Evolutionary conservation across 2,113 vertebrate species (phyloP), one percentile per base, ranked within the genome.

Genomic region (Diglossa brunneiventris): DNA sequence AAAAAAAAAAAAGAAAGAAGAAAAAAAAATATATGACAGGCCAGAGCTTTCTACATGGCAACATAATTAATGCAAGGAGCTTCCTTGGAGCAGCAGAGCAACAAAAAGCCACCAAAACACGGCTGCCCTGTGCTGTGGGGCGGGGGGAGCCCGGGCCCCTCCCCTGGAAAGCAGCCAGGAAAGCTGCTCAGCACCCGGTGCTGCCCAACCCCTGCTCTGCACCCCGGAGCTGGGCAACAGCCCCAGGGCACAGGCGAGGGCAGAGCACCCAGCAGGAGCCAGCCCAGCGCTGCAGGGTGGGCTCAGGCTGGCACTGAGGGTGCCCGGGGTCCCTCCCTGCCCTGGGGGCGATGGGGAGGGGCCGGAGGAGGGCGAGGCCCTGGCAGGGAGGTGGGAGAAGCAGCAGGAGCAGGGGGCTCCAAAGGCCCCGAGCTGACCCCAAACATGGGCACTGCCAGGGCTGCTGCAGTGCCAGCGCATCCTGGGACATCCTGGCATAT

Each of bases 401-500:
- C 4, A 2, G 68, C 52, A 22, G 30, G 7, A 55, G 15, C 4
- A 1, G 50, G 52, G 61, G 41, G 44, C 2, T 67, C 41, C 1
- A 2, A 9, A 7, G 30, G 44, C 10, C 41, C 22, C 0, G 12
- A 7, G 14, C 10, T 11, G 1, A 21, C 6, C 30, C 44, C 8
- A 0, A 11, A n/a, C 1, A 0, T 0, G 10, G 44, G 7, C 15
- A 52, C 9, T 77, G 7, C 0, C 7, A 5, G 9, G 0, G 11
- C 44, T 49, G 58, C 63, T 58, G 37, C 35, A 2, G 22, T 19
- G 46, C 13, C 4, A 0, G 35, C 11, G 13, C 11, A 7, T 12
- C 13, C 46, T 5, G 4, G 44, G 13, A 10, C 69, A 35, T 11
- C 64, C 46, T 3, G 3, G 26, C 3, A 15, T 14, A 50, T 50